Base-by-base conservation (phyloP, 1,140 invertebrate species). In the Lucilia sericata region DNA sequence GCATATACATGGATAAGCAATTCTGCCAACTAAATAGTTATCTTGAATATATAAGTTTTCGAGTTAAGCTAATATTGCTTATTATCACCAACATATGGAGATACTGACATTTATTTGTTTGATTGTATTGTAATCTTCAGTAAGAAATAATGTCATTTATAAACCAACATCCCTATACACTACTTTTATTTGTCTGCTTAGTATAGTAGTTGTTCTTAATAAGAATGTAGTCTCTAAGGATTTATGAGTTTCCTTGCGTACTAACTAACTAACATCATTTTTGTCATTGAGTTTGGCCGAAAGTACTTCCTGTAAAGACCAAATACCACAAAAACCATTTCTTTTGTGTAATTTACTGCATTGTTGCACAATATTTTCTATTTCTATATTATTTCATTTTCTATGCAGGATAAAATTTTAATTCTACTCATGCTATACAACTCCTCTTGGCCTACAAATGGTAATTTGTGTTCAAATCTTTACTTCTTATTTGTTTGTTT, bases 251-350 rank as follows among this genome's bases (percentile, higher is more conserved):
- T 60, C 55, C 14, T 60, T 17, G 14, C 2, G 55, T 60, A 42
- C 42, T 42, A 2, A 30, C 25, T 30, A 30, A 30, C 25, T 30
- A 10, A 10, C 42, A 60, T 60, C 55, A 60, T 60, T 14, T 60
- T 14, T 60, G 14, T 60, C 55, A 60, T 60, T 60, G 55, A 60
- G 55, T 60, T 60, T 60, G 55, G 55, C 55, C 55, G n/a, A 60
- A 60, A 60, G 55, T 60, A 17, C 55, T 60, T 60, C 55, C n/a
- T 60, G 55, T 60, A 9, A 60, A 60, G 55, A 60, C 55, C 55
- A 60, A 60, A 60, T 60, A n/a, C 55, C 55, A 60, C 55, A 60
- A n/a, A 60, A 60, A 60, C 55, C 55, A 60, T 60, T 60, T 60
- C 55, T 60, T 55, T 60, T 60, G 55, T 60, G n/a, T 60, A 60